Base-by-base conservation (phyloP, 1,140 invertebrate genomes). In the Bombus consobrinus region DNA sequence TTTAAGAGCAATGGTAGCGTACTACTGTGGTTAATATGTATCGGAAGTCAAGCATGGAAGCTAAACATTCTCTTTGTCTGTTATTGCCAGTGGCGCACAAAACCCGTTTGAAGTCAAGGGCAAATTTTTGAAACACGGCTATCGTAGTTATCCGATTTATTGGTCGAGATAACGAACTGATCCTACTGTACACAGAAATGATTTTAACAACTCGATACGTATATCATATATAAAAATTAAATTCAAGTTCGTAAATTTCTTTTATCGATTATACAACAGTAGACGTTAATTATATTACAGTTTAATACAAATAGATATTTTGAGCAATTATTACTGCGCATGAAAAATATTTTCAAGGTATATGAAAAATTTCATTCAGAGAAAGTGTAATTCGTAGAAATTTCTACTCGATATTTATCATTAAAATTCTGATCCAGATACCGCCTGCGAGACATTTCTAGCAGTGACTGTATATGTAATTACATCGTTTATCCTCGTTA, bases 401-500 rank as follows among this genome's bases (percentile, higher is more conserved):
- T n/a, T 15, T 22, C 3, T n/a, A 25, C 18, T 4, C 6, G n/a
- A 43, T 32, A 74, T 75, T 25, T n/a, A 37, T 41, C 25, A 9
- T 53, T 43, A 39, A 62, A 84, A 84, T 79, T 47, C 13, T 72
- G 32, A 43, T 32, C 41, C 18, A 62, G 10, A 39, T 37, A 79
- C n/a, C 34, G 39, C 10, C 39, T 39, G 68, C 53, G 41, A 72
- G 59, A 59, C 62, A 69, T 4, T 28, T 77, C 34, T 32, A 28
- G 43, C 32, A 47, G 68, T 32, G 76, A 62, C 76, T 47, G 39
- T 84, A 59, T 69, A 68, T 71, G 66, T 84, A 84, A 84, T 84
- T 84, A 84, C 68, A 62, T 80, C 83, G 83, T 84, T 84, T 84
- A 84, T 57, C 76, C 83, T 84, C 76, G 83, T 84, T 80, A 84